phyloP scores from a whole-genome alignment of 2,888 invertebrate genomes.

The Odontomyia ornata region DNA sequence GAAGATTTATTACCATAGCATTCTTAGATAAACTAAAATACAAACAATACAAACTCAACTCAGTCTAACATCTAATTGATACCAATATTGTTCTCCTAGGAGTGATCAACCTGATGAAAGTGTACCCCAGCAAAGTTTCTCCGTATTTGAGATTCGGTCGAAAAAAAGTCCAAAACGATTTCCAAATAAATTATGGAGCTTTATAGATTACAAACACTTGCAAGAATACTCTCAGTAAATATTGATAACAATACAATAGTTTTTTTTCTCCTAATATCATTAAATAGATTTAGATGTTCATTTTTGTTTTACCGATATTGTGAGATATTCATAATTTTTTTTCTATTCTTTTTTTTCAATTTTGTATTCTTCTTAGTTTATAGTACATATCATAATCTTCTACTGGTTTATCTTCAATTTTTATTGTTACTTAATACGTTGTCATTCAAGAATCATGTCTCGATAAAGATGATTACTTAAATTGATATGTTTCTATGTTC shows the following conservation, averaged over 20 bases:
- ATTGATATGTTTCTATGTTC: constrained; percentile 43
- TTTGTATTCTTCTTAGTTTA: no score
- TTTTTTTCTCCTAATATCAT: constrained; percentile 1
- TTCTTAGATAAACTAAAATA: constrained; percentile 18
- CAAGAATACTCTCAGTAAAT: constrained; percentile 1
- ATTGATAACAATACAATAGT: constrained; percentile 21
- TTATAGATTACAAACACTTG: neutral
- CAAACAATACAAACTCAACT: constrained; percentile 24
- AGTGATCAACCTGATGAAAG: neutral
- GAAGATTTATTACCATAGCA: constrained; percentile 22
- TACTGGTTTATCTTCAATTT: neutral
- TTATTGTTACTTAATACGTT: neutral
- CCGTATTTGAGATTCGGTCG: neutral
- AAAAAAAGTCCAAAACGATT: neutral
- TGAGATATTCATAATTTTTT: neutral
- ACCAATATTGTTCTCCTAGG: neutral
- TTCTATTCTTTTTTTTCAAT: neutral
- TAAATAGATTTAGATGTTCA: neutral
- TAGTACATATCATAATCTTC: neutral
- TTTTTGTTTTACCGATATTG: neutral
- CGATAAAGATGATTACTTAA: neutral
- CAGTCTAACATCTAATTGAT: constrained; percentile 5
- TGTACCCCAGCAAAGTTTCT: no score
- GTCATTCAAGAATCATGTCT: neutral
- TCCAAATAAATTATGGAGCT: neutral